Evolutionary conservation across 1,140 invertebrate species (phyloP).

Genomic region (Drosophila eugracilis): DNA sequence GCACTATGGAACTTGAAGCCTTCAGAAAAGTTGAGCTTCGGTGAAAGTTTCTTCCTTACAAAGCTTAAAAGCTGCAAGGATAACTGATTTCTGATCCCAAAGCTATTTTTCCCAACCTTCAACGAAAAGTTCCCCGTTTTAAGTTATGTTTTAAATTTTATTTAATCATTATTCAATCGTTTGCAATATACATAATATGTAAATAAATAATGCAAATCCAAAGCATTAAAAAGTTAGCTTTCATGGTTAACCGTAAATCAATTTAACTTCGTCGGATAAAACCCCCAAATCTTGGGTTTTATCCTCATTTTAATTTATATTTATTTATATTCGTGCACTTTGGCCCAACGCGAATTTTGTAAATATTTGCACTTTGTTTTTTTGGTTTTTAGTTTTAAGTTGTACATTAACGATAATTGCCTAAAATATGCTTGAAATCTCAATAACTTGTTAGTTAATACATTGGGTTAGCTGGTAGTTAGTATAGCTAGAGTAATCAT

Average conservation of each 20-base stretch:
- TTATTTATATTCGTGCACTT: conserved; percentile 39
- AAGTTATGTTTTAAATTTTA: conserved; percentile 39
- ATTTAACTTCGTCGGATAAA: conserved; percentile 33
- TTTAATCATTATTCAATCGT: conserved; percentile 48
- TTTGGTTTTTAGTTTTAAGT: conserved; percentile 13
- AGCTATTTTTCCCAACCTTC: neutral
- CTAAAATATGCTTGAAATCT: conserved; percentile 42
- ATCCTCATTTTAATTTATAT: conserved; percentile 12
- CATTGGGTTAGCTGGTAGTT: conserved; percentile 27
- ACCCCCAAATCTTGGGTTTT: conserved; percentile 19
- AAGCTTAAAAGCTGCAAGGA: neutral
- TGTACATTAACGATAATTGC: conserved; percentile 38
- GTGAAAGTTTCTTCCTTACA: neutral
- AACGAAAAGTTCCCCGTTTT: neutral
- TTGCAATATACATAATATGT: conserved; percentile 51
- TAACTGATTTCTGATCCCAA: neutral
- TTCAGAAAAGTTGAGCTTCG: neutral
- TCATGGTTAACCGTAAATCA: conserved; percentile 43
- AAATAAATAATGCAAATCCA: conserved; percentile 78
- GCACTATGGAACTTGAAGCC: neutral
- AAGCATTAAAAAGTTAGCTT: conserved; percentile 74
- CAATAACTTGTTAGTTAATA: conserved; percentile 35
- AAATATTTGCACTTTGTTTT: conserved; percentile 72
- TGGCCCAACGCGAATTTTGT: conserved; percentile 57
- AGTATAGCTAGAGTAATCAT: conserved; percentile 46